Evolutionary conservation across 1,140 invertebrate species (phyloP).

Genomic region (Orchestia grillus): DNA sequence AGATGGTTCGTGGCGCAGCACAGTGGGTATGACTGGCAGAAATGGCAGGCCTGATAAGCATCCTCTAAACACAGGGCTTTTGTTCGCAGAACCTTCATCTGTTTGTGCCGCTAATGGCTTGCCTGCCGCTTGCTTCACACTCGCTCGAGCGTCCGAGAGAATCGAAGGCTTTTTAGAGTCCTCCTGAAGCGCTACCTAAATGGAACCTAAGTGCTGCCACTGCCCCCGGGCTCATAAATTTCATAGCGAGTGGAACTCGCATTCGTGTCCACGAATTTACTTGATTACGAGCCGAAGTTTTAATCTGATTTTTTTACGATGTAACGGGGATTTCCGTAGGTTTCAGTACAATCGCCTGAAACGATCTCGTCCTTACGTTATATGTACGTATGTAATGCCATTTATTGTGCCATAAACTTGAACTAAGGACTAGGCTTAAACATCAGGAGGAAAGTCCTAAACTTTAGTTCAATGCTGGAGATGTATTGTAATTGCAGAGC

Average conservation of each 20-base stretch:
- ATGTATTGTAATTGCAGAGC: too few relatives aligned
- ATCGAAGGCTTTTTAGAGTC: not conserved
- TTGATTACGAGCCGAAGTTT: not conserved
- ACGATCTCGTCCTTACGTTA: too few relatives aligned
- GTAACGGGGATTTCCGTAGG: not conserved
- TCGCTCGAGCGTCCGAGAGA: not conserved
- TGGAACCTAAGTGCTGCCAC: not conserved
- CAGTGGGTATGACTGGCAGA: constrained; percentile 35
- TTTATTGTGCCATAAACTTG: not conserved
- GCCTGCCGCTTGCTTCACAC: not conserved
- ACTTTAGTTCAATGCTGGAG: too few relatives aligned
- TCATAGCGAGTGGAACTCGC: not conserved
- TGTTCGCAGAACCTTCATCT: constrained; percentile 43
- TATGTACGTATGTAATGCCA: not conserved
- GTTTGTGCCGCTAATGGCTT: constrained; percentile 45
- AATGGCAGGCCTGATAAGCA: constrained; percentile 24
- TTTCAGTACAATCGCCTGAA: not conserved
- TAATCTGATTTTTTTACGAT: not conserved
- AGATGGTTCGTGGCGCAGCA: not conserved
- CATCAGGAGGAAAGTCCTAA: too few relatives aligned
- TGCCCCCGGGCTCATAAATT: not conserved
- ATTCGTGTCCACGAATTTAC: not conserved
- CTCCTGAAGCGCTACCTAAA: not conserved
- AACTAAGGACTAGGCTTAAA: too few relatives aligned
- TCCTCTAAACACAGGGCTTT: constrained; percentile 53